Evolutionary conservation across 2,113 vertebrate species (phyloP).

Genomic region (Dermatemys mawii): DNA sequence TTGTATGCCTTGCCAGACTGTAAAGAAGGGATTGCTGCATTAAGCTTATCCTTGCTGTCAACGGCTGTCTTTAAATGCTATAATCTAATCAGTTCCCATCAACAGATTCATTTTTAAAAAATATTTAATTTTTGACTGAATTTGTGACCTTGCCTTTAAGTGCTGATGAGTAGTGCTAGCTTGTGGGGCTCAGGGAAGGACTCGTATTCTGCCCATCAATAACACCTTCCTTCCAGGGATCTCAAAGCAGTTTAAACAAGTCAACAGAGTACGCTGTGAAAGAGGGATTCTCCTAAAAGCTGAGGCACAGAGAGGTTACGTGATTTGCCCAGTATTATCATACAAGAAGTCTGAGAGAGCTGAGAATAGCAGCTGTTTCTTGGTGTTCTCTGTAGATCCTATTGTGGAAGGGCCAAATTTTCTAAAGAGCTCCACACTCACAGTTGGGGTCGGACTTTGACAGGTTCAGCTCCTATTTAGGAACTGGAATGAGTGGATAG

Average conservation of each 20-base stretch:
- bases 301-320: background rate
- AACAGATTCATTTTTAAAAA: background rate
- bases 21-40: conserved; percentile 28
- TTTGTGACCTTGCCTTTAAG: background rate
- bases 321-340: background rate
- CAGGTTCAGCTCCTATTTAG: background rate
- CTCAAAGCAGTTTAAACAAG: rapidly evolving
- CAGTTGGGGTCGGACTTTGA: background rate
- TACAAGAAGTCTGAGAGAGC: background rate
- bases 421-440: background rate
- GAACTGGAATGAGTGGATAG: background rate
- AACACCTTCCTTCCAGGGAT: background rate
- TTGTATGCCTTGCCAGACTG: conserved; percentile 11
- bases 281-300: background rate
- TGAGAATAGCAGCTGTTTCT: background rate
- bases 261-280: background rate
- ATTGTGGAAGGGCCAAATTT: background rate
- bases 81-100: background rate
- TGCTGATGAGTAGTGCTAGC: rapidly evolving
- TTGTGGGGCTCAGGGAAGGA: rapidly evolving
- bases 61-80: conserved; percentile 12
- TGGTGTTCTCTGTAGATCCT: background rate
- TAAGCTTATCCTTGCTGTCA: background rate
- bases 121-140: background rate
- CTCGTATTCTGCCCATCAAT: rapidly evolving